Conservation (phyloP, 1,140 invertebrate species). For the Neelides sp. region DNA sequence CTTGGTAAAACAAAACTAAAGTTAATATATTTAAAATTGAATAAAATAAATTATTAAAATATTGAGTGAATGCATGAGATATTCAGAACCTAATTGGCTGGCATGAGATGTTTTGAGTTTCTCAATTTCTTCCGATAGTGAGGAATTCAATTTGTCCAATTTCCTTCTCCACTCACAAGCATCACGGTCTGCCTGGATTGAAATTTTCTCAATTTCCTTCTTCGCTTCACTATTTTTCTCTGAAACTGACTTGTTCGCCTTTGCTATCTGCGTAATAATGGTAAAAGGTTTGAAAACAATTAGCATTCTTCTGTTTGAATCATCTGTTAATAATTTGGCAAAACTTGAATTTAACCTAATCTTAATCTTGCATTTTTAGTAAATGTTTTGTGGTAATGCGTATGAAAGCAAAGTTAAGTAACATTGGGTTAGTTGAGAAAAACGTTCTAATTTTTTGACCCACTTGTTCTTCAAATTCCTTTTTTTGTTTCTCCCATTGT, state of each 20-base stretch:
- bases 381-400: too few species aligned
- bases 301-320: too few species aligned
- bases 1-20: neutral
- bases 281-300: too few species aligned
- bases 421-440: too few species aligned
- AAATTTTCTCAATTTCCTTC: conserved; percentile 42
- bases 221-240: conserved; percentile 44
- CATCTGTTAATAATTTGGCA: too few species aligned
- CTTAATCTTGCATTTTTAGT: too few species aligned
- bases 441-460: too few species aligned
- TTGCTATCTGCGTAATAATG: conserved; percentile 44
- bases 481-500: conserved; percentile 42
- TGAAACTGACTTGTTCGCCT: conserved; percentile 41
- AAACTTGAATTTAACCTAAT: too few species aligned
- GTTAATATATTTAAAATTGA: neutral
- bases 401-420: too few species aligned
- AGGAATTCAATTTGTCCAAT: conserved; percentile 44
- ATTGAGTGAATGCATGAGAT: neutral
- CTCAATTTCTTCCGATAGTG: conserved; percentile 44
- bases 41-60: neutral
- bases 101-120: conserved; percentile 43
- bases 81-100: conserved; percentile 42
- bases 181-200: conserved; percentile 42
- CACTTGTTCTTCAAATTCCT: conserved; percentile 44
- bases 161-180: conserved; percentile 43